These are phyloP conservation scores for Drosophila monieri DNA, from an alignment of 2,888 invertebrate species.

Conservation along the genomic window DNA sequence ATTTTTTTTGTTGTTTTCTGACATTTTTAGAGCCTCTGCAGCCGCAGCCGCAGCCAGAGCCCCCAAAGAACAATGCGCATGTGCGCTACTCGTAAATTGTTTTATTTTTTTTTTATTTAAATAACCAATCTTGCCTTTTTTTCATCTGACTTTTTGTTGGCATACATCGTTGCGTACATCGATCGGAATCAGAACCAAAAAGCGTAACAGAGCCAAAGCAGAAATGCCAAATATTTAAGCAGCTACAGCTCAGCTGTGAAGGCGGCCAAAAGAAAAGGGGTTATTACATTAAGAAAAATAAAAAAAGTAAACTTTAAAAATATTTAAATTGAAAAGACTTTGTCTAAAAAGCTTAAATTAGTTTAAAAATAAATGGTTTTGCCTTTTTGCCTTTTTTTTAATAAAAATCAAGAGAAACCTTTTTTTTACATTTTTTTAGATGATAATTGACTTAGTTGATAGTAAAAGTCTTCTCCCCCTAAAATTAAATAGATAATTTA, in stretches of 20 bases:
- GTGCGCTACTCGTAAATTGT: constrained; percentile 66
- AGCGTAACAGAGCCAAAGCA: constrained; percentile 53
- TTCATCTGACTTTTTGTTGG: constrained; percentile 17
- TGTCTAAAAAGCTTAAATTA: no score
- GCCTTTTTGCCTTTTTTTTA: background rate
- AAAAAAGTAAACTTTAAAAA: no score
- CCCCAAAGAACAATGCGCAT: constrained; percentile 67
- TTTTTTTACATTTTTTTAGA: background rate
- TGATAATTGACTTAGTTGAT: background rate
- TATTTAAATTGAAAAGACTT: no score
- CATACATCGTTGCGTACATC: constrained; percentile 53
- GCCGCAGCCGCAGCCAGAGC: constrained; percentile 7
- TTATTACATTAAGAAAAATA: background rate
- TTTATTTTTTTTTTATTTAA: constrained; percentile 7
- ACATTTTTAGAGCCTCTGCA: background rate
- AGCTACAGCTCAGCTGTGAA: constrained; percentile 47
- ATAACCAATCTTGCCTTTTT: constrained; percentile 27
- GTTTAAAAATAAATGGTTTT: no score
- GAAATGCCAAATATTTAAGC: constrained; percentile 71
- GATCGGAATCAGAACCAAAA: constrained; percentile 76
- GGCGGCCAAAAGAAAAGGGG: constrained; percentile 1
- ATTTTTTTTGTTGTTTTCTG: constrained; percentile 10
- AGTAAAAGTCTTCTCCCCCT: background rate
- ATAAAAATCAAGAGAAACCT: background rate
- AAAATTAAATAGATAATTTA: background rate